Evolutionary conservation across 2,113 vertebrate species (phyloP).

Genomic region (Dermatemys mawii): DNA sequence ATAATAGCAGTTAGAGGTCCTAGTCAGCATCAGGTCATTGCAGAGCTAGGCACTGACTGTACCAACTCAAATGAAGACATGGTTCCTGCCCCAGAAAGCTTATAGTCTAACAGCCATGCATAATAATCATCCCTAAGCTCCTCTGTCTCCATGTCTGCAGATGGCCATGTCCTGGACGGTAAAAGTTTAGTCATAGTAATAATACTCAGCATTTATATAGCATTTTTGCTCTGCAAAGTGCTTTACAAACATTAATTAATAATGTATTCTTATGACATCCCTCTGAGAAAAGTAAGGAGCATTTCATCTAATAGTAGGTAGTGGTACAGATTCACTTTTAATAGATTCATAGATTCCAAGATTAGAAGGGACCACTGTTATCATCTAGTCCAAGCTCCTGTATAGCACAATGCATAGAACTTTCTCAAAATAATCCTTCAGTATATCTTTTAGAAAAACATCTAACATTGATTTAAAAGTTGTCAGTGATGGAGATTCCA

Average conservation of each 20-base stretch:
- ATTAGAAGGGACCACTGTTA: not conserved
- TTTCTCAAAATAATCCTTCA: not conserved
- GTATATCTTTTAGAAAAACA: not conserved
- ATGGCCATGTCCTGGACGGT: not conserved
- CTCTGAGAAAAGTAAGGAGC: not conserved
- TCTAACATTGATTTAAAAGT: not conserved
- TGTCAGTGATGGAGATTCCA: not conserved
- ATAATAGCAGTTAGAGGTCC: not conserved
- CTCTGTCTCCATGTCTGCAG: not conserved
- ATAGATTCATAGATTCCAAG: not conserved
- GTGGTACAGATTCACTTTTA: not conserved
- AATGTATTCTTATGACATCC: not conserved
- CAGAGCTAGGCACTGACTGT: not conserved
- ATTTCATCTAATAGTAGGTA: not conserved
- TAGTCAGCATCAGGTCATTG: not conserved
- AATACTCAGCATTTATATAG: not conserved
- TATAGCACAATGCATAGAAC: not conserved
- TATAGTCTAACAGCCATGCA: not conserved
- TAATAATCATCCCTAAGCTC: not conserved
- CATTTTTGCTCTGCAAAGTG: not conserved
- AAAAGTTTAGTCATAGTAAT: not conserved
- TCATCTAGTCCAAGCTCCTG: not conserved
- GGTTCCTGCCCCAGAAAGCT: not conserved
- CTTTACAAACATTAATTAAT: not conserved
- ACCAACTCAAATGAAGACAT: accelerated